Evolutionary conservation across 1,140 invertebrate genomes (phyloP), one percentile per base, ranked within the genome.

Genomic region (Apocrypta bakeri): DNA sequence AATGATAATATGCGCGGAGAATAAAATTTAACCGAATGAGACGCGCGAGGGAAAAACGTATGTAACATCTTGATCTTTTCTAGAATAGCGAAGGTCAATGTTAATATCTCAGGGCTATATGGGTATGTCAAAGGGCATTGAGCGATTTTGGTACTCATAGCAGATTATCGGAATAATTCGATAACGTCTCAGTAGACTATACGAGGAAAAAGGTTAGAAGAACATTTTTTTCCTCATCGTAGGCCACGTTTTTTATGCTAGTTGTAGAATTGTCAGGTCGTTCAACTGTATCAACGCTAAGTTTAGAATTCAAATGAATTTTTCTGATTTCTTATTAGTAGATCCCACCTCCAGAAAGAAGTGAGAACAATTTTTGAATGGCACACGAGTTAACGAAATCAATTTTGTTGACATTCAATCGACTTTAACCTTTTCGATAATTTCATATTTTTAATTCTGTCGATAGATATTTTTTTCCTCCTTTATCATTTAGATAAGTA

Each of bases 71-170:
- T 25, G 6, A 48, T 61, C 48, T 72, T 72, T 56, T 29, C 14
- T 33, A 69, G 72, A 48, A n/a, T n/a, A 33, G 82, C 48, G 66
- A 87, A 85, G 84, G 84, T 86, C 84, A 85, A 85, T 73, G 37
- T 80, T 82, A 79, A 85, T 86, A 85, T 86, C 83, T 79, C 73
- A 77, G 73, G 82, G 66, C 66, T 86, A 83, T 77, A 84, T 86
- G 77, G 83, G 79, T 56, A 81, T 84, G 83, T 85, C 83, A 85
- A 63, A 85, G 81, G 81, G 80, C 82, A 85, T 78, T 72, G 73
- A 84, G 81, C 76, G 33, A 61, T 82, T 79, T 75, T 68, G 78
- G 56, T 25, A 11, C 25, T 1, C 81, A 85, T 84, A 75, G 40
- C 24, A 42, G 79, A 82, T 73, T 85, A 85, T 84, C 81, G 37